phyloP scores from a whole-genome alignment of 2,888 invertebrate species.

The Volucella zonaria region DNA sequence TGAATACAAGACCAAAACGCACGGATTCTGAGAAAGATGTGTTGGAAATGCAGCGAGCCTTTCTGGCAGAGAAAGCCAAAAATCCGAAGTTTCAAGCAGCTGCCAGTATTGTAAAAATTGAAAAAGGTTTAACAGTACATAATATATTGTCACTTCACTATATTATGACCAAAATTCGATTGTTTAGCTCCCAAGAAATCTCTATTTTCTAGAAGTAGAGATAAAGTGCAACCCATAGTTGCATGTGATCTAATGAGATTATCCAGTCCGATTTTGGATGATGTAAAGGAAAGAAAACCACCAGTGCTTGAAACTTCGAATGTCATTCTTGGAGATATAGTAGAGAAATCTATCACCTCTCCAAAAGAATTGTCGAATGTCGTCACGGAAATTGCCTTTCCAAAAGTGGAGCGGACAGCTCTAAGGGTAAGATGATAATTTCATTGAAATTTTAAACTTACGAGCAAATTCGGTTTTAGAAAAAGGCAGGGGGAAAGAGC shows the following conservation, averaged over 20 bases:
- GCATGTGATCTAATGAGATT: neutral
- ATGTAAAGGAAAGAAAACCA: constrained; percentile 57
- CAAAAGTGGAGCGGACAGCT: constrained; percentile 61
- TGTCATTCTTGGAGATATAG: constrained; percentile 84
- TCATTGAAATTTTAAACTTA: neutral
- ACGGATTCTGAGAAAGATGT: constrained; percentile 90
- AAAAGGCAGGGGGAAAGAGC: constrained; percentile 80
- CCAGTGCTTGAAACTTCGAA: constrained; percentile 39
- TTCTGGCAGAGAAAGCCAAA: constrained; percentile 84
- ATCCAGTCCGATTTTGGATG: neutral
- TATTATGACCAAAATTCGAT: neutral
- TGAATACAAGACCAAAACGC: constrained; percentile 87
- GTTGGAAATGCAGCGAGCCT: constrained; percentile 89
- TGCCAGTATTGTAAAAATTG: constrained; percentile 84
- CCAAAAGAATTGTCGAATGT: constrained; percentile 45
- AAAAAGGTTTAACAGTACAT: constrained; percentile 76
- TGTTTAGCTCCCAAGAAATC: constrained; percentile 78
- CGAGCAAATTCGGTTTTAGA: neutral
- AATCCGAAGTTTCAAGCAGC: constrained; percentile 85
- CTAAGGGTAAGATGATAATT: constrained; percentile 47
- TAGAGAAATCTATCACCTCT: constrained; percentile 81
- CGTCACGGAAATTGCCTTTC: constrained; percentile 51
- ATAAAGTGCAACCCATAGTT: constrained; percentile 75
- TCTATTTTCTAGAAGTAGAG: constrained; percentile 79
- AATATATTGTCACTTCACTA: neutral